Evolutionary conservation across 1,140 invertebrate genomes (phyloP), one percentile per base, ranked within the genome.

Genomic region (Drosophila persimilis): DNA sequence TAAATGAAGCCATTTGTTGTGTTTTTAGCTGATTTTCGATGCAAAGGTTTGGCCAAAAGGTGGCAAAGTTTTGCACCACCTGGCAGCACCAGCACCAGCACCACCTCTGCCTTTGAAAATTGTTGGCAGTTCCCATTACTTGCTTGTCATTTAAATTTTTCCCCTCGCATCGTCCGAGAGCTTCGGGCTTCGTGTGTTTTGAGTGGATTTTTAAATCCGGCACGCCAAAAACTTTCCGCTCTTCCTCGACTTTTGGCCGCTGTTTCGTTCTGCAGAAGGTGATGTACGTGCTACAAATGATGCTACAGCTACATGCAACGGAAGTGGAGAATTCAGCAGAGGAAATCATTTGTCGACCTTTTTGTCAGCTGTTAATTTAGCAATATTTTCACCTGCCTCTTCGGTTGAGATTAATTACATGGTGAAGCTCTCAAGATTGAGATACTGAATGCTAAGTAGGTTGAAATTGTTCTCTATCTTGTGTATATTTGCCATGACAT

Each of bases 1-100:
- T 84, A 89, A 89, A 89, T 89, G 84, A 89, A 89, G 84, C 77
- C 84, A 89, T 84, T 89, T 89, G 84, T 89, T 89, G 85, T 89
- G 73, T 60, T 89, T 61, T 89, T 80, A 65, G 74, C 83, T 86
- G 81, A 86, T 78, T 81, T 78, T 80, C 71, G 83, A 74, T 86
- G 77, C 75, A 83, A 70, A 73, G 74, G 52, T 44, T 39, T 75
- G 54, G 69, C 60, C 39, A 54, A 13, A 39, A 72, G 69, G 69
- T 53, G 65, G 54, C 39, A 65, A 73, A 74, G 60, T 74, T 74
- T 73, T 57, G 35, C 57, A 60, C 55, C 80, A 84, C 69, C 78
- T 57, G 60, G 43, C 51, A 6, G n/a, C 47, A 2, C n/a, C 51
- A 5, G 11, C 57, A 8, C 31, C 46, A 5, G 35, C 11, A 39